Evolutionary conservation across 2,797 vertebrate species (phyloP), one percentile per base, ranked within the genome.

Genomic region (Hyperoplus lanceolatus): DNA sequence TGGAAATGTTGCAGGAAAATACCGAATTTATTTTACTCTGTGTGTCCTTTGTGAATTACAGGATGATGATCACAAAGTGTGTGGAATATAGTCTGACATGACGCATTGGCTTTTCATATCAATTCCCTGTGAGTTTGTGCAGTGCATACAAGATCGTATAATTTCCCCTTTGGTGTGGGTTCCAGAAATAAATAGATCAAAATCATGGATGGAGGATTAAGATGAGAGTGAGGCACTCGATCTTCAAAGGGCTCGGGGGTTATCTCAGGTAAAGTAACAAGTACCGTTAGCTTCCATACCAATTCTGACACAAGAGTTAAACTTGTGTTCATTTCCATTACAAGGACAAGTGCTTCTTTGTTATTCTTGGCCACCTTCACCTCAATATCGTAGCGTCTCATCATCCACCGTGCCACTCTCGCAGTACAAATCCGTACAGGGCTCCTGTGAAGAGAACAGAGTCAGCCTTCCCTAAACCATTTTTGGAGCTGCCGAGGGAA

Each of bases 331-430:
- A 93, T 93, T 93, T 93, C 90, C 92, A 94, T 92, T 89, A 93
- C 93, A 93, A 93, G 94, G 90, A 88, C 81, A 73, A 82, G 74
- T 85, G 90, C 82, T 86, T 93, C 90, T 53, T 89, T 86, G 53
- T 89, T 88, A 90, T 93, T 95, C 91, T 86, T 79, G 77, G 78
- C 84, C 73, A 94, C 92, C 87, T 94, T 94, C 56, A 85, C 80
- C 86, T 91, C 88, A 48, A 77, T 89, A 85, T 95, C 89, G 71
- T 87, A 89, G 66, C 79, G 64, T 49, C 3, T 90, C 92, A 73
- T 95, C 94, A 89, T 95, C 89, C 67, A 72, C 86, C 5, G 57
- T 64, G 85, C 94, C 94, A 91, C 90, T 94, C 89, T 92, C 84
- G 73, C 80, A 66, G 70, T 90, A 92, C 80, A 95, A 91, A 85